Percentiles rank a stretch among this genome's conserved stretches.
Conservation (phyloP, 2,888 invertebrate genomes). For the Cordilura impudica region DNA sequence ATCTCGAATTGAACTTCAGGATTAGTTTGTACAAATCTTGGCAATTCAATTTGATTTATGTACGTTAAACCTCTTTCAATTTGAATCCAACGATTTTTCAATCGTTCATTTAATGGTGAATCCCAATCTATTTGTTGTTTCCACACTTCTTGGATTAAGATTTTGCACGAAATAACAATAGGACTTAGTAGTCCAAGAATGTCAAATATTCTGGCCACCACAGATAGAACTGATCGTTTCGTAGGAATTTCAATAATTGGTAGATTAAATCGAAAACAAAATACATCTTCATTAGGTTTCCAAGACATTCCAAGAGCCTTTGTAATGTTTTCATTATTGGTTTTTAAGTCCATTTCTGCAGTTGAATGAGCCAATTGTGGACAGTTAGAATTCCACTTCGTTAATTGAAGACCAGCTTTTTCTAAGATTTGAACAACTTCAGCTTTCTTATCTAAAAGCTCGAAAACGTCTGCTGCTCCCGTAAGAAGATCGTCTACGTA, state of each 20-base stretch:
- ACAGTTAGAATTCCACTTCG: too few relatives aligned
- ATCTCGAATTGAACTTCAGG: conserved; percentile 9
- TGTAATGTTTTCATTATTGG: conserved; percentile 10
- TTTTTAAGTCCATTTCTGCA: too few relatives aligned
- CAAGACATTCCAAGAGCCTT: conserved; percentile 34
- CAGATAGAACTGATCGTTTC: too few relatives aligned
- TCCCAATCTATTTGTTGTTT: conserved; percentile 9
- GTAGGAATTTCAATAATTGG: neutral
- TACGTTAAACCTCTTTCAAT: conserved; percentile 6
- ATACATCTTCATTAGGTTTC: conserved; percentile 12
- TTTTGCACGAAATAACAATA: too few relatives aligned
- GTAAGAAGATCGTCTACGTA: too few relatives aligned
- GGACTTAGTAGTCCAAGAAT: neutral
- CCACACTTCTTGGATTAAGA: too few relatives aligned
- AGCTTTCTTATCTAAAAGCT: too few relatives aligned
- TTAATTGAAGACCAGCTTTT: too few relatives aligned
- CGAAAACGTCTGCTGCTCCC: too few relatives aligned
- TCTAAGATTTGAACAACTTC: too few relatives aligned
- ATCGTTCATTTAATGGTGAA: neutral
- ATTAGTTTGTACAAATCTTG: too few relatives aligned
- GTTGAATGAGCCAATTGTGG: too few relatives aligned
- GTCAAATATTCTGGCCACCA: conserved; percentile 16
- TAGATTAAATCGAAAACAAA: conserved; percentile 35
- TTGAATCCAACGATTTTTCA: neutral
- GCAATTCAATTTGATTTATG: conserved; percentile 18